Base-by-base conservation (phyloP, 1,140 invertebrate genomes). In the Drosophila serrata region DNA sequence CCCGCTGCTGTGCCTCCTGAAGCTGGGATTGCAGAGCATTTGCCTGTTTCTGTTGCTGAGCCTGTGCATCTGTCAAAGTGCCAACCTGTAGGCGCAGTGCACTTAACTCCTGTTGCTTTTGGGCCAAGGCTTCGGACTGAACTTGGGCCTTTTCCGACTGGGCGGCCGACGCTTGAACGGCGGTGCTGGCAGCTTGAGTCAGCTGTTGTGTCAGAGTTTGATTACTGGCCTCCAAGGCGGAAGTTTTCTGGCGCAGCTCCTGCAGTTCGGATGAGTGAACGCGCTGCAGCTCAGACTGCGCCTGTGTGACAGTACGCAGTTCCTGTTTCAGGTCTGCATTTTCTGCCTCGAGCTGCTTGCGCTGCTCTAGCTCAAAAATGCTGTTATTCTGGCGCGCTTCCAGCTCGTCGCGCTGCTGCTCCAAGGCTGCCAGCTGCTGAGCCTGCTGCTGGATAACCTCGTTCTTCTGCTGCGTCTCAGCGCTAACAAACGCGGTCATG, bases 321-420 rank as follows among this genome's bases (percentile, higher is more conserved):
- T 93, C 92, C 11, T 91, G 65, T 51, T 93, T 86, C 2, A 80
- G 60, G 31, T 90, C 91, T 3, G 74, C 73, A 29, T 92, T 88
- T 49, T 90, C 91, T 7, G 74, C 75, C 42, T 91, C 91, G 1
- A 92, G 45, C 53, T 84, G 77, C 39, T 90, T 92, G 53, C 81
- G 78, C 63, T 91, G 82, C 49, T 92, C 91, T 37, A 92, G 46
- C 68, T 92, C 91, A 15, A 90, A 92, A 43, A 91, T 87, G 35
- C 70, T 88, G 67, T 86, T 92, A 51, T 92, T 91, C 3, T 87
- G 91, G 8, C 81, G 77, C 31, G 74, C 65, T 55, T 92, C 91
- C 17, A 92, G 49, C 64, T 93, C 92, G 24, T 91, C 88, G n/a
- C 92, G 78, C 43, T 92, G 86, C 42, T 88, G 82, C 69, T 91